Conservation (phyloP, 2,888 invertebrate species). For the Nesidiocoris tenuis region DNA sequence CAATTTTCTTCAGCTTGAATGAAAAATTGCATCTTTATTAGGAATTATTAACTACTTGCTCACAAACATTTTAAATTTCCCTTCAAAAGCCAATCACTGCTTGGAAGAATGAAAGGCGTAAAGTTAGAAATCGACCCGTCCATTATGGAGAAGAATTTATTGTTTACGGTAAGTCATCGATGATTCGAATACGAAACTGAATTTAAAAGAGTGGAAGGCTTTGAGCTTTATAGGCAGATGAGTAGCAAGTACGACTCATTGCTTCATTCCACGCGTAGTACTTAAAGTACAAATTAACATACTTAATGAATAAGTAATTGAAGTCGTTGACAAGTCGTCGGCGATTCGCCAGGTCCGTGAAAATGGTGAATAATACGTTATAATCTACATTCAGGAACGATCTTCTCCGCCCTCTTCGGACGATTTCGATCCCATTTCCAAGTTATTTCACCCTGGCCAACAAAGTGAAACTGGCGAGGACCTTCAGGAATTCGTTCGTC, state of each 20-base stretch:
- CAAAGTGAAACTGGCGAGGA: background rate
- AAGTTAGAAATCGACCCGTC: background rate
- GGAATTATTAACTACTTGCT: too few species aligned
- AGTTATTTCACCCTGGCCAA: background rate
- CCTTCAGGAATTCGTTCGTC: slow-evolving; percentile 6
- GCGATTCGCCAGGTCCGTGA: too few species aligned
- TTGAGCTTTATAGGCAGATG: too few species aligned
- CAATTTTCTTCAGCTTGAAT: too few species aligned
- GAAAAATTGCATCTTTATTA: too few species aligned
- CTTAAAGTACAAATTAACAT: too few species aligned
- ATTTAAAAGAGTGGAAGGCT: background rate
- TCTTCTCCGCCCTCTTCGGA: background rate
- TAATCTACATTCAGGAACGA: background rate
- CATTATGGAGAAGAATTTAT: background rate
- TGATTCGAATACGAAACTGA: background rate
- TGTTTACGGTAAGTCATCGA: background rate
- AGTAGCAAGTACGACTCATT: too few species aligned
- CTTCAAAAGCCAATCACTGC: too few species aligned
- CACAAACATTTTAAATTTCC: too few species aligned
- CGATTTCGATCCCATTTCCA: background rate
- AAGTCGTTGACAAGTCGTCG: too few species aligned
- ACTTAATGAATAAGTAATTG: too few species aligned
- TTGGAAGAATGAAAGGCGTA: background rate
- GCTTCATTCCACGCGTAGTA: too few species aligned
- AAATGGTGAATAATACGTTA: background rate